Conservation (phyloP, 2,113 vertebrate species). For the Cynopterus brachyotis region DNA sequence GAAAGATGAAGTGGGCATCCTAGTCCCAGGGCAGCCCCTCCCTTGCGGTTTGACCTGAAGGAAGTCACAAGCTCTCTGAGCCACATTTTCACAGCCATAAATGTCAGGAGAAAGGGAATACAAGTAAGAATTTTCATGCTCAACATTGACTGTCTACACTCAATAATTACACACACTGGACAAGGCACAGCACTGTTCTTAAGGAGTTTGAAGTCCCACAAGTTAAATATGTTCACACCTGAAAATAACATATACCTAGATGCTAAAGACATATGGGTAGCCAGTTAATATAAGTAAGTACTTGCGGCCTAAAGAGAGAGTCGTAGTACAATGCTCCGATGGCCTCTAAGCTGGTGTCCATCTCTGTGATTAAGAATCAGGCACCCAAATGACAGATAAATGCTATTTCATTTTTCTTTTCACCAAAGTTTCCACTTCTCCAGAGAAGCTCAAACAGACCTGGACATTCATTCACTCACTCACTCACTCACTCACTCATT, state of each 20-base stretch:
- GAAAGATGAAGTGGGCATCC: rapidly evolving
- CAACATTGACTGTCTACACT: background rate
- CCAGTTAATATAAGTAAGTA: background rate
- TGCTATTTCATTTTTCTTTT: background rate
- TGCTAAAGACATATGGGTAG: too few relatives aligned
- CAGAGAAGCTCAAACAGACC: background rate
- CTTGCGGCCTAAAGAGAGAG: background rate
- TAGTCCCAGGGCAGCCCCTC: background rate
- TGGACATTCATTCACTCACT: background rate
- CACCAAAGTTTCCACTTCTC: background rate
- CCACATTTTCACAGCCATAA: background rate
- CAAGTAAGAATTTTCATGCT: background rate
- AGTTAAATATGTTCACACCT: background rate
- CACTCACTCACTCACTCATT: background rate
- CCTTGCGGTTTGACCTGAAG: background rate
- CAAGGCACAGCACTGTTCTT: background rate
- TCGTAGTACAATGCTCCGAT: background rate
- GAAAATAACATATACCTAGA: background rate
- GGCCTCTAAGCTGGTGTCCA: background rate
- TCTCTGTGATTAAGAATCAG: background rate
- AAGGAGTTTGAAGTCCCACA: background rate
- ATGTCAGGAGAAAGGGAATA: background rate
- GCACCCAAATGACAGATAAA: background rate
- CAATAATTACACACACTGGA: background rate
- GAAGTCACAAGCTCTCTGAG: background rate